Evolutionary conservation across 2,888 invertebrate genomes (phyloP), one percentile per base, ranked within the genome.

Genomic region (Melanchra persicariae): DNA sequence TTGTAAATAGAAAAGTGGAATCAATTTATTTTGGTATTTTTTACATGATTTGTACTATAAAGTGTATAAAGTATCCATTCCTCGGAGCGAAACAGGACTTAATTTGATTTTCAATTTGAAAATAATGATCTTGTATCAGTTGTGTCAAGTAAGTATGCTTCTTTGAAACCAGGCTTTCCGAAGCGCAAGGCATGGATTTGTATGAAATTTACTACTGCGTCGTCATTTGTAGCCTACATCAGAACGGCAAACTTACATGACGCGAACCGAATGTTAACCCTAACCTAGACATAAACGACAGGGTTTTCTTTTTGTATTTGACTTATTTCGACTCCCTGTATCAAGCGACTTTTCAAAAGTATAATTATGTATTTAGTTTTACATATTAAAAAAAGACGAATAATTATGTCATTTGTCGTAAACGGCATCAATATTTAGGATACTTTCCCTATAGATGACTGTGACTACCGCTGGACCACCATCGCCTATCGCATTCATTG

Each of bases 1-100:
- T 22, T 84, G 79, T 81, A 81, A 59, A 74, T 81, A 81, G 60
- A 70, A 72, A 47, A 70, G 69, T 67, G 51, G 52, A 69, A 84
- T 77, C 60, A 59, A 64, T 67, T 75, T 80, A 75, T 80, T 82
- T 78, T 70, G 66, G 66, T 74, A 79, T 64, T 57, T 26, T 77
- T 72, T 60, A 43, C n/a, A 59, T 59, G 9, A 66, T 68, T 75
- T 75, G 68, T 82, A 70, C 59, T 57, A 45, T 65, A 74, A 47
- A 70, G 55, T 74, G 62, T n/a, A n/a, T 30, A 4, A 47, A 70
- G 55, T 74, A 64, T 78, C 66, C 52, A 59, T 68, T 72, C 69
- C 24, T 59, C 59, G 57, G 73, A 69, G 63, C 52, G 30, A 30
- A 60, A 47, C 6, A 30, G 6, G 15, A 24, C 17, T 34, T 19